These are phyloP conservation scores for Temnothorax nylanderi DNA, from an alignment of 1,140 invertebrate genomes.

Conservation along the genomic window DNA sequence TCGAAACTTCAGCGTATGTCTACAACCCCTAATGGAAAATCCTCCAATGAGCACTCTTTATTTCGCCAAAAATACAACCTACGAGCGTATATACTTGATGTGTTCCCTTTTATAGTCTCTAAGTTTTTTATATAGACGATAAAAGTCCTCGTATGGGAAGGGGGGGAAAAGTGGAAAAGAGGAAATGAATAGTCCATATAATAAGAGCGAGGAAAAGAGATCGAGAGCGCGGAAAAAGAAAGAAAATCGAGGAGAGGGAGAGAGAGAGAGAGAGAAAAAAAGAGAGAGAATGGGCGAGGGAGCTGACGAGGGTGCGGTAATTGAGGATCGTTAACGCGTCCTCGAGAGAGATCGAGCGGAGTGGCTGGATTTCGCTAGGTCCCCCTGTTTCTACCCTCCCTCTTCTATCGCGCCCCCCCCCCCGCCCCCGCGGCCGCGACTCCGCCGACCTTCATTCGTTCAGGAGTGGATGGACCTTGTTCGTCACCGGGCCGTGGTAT, in stretches of 20 bases:
- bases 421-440: slow-evolving; percentile 41
- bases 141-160: neutral
- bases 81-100: slow-evolving; percentile 14
- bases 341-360: slow-evolving; percentile 71
- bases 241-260: neutral
- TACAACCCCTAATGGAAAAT: neutral
- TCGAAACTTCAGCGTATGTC: neutral
- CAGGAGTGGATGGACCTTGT: slow-evolving; percentile 74
- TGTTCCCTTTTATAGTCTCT: slow-evolving; percentile 27
- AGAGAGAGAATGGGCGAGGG: slow-evolving; percentile 30
- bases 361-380: slow-evolving; percentile 64
- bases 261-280: neutral
- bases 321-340: slow-evolving; percentile 74
- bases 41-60: neutral
- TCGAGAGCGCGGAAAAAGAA: neutral
- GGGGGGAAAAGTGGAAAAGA: neutral
- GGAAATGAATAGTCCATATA: slow-evolving; percentile 5
- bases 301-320: slow-evolving; percentile 63
- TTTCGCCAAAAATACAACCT: slow-evolving; percentile 3
- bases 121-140: slow-evolving; percentile 37
- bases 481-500: slow-evolving; percentile 67
- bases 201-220: neutral
- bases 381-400: slow-evolving; percentile 30
- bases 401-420: neutral
- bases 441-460: slow-evolving; percentile 68